phyloP scores from a whole-genome alignment of 2,888 invertebrate genomes.

The Lamellibrachia satsuma region DNA sequence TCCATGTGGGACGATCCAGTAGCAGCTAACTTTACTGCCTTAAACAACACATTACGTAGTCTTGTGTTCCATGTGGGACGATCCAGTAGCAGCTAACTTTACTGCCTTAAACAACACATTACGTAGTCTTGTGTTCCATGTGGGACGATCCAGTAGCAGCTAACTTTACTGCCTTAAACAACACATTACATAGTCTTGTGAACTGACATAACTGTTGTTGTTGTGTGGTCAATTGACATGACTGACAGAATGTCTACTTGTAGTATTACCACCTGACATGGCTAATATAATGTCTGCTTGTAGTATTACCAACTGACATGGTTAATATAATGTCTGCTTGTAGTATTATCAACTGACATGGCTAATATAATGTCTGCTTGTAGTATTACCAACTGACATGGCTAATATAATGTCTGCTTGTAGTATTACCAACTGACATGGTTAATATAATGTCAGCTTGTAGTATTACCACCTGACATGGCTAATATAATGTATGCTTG shows the following conservation, averaged over 20 bases:
- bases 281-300: not conserved
- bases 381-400: no score
- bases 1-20: not conserved
- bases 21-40: no score
- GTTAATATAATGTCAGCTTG: not conserved
- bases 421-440: not conserved
- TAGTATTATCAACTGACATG: no score
- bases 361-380: no score
- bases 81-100: no score
- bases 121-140: not conserved
- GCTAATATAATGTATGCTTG: no score
- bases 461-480: not conserved
- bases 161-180: no score
- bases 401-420: no score
- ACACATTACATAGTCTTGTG: not conserved
- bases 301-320: not conserved
- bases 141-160: no score
- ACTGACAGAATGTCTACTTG: not conserved
- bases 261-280: not conserved
- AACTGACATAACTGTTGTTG: not conserved
- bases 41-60: no score
- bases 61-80: not conserved
- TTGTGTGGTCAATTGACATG: not conserved
- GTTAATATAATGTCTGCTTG: no score
- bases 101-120: no score